Percentiles rank a stretch among this genome's conserved stretches.
phyloP scores from a whole-genome alignment of 2,797 vertebrate genomes.

The Mionectes olivaceus region DNA sequence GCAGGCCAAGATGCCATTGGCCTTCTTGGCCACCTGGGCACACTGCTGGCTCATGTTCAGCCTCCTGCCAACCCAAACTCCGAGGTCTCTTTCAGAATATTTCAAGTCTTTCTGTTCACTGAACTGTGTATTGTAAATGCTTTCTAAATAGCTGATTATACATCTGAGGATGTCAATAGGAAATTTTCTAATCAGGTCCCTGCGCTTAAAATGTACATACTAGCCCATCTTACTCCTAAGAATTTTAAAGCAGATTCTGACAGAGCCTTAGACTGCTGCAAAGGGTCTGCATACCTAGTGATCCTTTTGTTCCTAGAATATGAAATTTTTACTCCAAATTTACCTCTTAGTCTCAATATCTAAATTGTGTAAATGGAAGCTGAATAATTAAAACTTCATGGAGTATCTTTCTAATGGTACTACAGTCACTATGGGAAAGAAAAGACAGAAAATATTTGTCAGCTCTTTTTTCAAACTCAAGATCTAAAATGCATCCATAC shows the following conservation, averaged over 20 bases:
- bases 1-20: too few relatives aligned
- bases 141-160: not conserved
- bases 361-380: not conserved
- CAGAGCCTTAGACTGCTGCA: not conserved
- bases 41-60: too few relatives aligned
- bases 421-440: not conserved
- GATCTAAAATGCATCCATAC: not conserved
- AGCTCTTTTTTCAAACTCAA: not conserved
- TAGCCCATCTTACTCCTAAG: not conserved
- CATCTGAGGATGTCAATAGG: not conserved
- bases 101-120: not conserved
- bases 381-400: not conserved
- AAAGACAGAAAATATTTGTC: not conserved
- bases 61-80: too few relatives aligned
- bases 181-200: not conserved
- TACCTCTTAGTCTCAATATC: not conserved
- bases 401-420: not conserved
- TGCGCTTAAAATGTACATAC: not conserved
- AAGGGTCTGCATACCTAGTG: not conserved
- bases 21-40: too few relatives aligned
- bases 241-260: constrained; percentile 5
- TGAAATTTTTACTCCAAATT: not conserved
- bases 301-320: not conserved
- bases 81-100: not conserved
- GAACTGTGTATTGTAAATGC: not conserved